Evolutionary conservation across 2,888 invertebrate genomes (phyloP).

Genomic region (Macrosoma leucophasiata): DNA sequence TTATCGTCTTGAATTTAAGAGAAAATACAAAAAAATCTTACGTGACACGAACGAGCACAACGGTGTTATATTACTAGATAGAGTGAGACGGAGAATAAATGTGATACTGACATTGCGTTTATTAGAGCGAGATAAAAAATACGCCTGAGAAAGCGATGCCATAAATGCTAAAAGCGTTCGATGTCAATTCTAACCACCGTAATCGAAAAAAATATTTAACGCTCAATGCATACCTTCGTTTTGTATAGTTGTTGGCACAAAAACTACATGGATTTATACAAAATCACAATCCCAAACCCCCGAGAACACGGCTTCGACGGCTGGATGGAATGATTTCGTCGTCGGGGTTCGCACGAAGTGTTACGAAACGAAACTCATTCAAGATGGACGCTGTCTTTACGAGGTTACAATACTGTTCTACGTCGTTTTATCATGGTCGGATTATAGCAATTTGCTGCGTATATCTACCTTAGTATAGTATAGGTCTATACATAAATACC

Average conservation of each 20-base stretch:
- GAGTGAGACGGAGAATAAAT: conserved; percentile 63
- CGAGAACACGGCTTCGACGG: conserved; percentile 74
- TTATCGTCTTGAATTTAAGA: conserved; percentile 31
- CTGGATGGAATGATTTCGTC: conserved; percentile 76
- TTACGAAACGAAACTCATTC: conserved; percentile 46
- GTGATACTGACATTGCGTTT: conserved; percentile 53
- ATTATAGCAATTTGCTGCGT: conserved; percentile 56
- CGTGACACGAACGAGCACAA: conserved; percentile 76
- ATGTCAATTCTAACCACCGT: conserved; percentile 45
- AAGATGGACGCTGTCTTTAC: conserved; percentile 38
- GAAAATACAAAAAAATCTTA: conserved; percentile 72
- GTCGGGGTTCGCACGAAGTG: conserved; percentile 66
- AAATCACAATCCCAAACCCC: conserved; percentile 72
- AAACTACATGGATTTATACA: conserved; percentile 62
- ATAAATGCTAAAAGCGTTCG: conserved; percentile 67
- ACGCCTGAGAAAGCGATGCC: conserved; percentile 72
- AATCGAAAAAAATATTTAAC: conserved; percentile 36
- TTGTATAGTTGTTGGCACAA: conserved; percentile 71
- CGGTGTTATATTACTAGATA: conserved; percentile 75
- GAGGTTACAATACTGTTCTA: conserved; percentile 31
- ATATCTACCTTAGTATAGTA: conserved; percentile 34
- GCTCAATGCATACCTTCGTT: conserved; percentile 58
- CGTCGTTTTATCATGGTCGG: conserved; percentile 46
- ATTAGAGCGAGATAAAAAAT: conserved; percentile 60
- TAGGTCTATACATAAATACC: conserved; percentile 29